Base-by-base conservation (phyloP, 1,140 invertebrate genomes). In the Muscidifurax raptorellus region DNA sequence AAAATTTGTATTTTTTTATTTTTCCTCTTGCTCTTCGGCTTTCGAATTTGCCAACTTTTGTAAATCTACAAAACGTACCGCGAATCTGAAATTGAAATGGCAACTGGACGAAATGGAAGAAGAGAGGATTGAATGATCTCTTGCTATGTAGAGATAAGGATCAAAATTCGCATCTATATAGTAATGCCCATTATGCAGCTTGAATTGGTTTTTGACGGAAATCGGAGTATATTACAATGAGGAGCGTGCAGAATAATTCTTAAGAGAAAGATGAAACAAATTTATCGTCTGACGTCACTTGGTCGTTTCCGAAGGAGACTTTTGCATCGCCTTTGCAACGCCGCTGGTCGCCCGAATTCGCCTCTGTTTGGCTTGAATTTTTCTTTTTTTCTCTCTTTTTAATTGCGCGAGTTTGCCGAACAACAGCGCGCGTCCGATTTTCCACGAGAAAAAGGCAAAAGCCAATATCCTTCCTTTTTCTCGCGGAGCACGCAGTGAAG, bases 261-360 rank as follows among this genome's bases (percentile, higher is more conserved):
- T 10, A 36, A 15, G 36, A 72, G n/a, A 25, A 32, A 69, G 15
- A 69, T 69, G 67, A 69, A 69, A 28, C 28, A 15, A 72, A 32
- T 32, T 13, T 71, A 72, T 72, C 32, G 79, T 22, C 15, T 18
- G 59, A 77, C 52, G 52, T 52, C 36, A 52, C 82, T 78, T 22
- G 52, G 67, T 78, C 82, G 59, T 78, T 78, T 78, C 52, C 27
- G n/a, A 27, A 36, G 9, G 72, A 30, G 44, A 84, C 76, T 71
- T 64, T 80, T 72, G 47, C 76, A 69, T 80, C 82, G 28, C 75
- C 47, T 84, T 72, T 40, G 59, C 27, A 28, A 44, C 47, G 67
- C 25, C 0, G 44, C 15, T 7, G 22, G 25, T 6, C 44, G 22
- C 25, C 22, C 30, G 30, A 27, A 64, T 80, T 79, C 25, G 44